phyloP scores from a whole-genome alignment of 2,113 vertebrate species.

The Phocoena sinus region DNA sequence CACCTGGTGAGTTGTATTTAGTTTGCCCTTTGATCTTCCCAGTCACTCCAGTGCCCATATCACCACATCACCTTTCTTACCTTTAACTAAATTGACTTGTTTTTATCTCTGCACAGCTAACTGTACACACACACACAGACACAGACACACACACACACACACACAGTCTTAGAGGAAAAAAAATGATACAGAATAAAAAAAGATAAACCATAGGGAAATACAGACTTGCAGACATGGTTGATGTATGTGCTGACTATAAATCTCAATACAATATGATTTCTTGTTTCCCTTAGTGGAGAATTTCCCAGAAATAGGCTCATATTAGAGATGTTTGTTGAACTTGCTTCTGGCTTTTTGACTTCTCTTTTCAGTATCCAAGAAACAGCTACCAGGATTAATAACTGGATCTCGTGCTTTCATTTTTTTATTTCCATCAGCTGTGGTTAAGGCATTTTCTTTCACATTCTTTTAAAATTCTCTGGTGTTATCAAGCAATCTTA shows the following conservation, averaged over 20 bases:
- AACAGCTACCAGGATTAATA: neutral
- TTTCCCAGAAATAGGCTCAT: neutral
- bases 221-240: neutral
- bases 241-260: fast-evolving
- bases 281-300: neutral
- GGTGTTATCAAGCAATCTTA: neutral
- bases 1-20: neutral
- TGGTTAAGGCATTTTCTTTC: neutral
- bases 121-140: neutral
- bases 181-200: neutral
- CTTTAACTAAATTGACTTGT: neutral
- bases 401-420: neutral
- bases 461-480: neutral
- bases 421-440: neutral
- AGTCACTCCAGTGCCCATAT: neutral
- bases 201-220: neutral
- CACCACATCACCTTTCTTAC: neutral
- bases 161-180: neutral
- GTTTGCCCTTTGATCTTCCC: neutral
- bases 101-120: neutral
- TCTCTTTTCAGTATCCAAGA: slow-evolving; percentile 6
- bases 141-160: neutral
- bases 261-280: neutral
- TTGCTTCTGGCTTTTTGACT: slow-evolving; percentile 45
- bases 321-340: neutral